Evolutionary conservation across 2,888 invertebrate genomes (phyloP).

Genomic region (Abrostola tripartita): DNA sequence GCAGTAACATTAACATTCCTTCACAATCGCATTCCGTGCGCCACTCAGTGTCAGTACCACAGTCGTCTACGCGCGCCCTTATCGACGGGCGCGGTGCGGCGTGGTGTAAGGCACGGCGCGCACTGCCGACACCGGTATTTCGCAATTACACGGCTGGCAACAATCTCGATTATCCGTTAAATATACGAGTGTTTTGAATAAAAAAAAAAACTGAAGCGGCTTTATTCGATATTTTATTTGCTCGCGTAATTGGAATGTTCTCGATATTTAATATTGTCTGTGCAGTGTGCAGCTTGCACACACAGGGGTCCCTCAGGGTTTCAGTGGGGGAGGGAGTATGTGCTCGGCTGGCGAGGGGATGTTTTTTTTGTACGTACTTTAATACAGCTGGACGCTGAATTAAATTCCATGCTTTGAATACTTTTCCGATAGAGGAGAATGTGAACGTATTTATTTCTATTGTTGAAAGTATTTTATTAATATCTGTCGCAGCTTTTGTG

Average conservation of each 20-base stretch:
- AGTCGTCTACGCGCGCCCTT: background rate
- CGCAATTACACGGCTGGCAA: slow-evolving; percentile 41
- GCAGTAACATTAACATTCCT: slow-evolving; percentile 28
- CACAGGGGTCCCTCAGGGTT: background rate
- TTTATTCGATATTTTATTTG: slow-evolving; percentile 22
- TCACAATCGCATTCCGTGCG: slow-evolving; percentile 11
- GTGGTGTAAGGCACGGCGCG: slow-evolving; percentile 5
- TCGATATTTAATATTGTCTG: slow-evolving; percentile 22
- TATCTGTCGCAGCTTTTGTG: background rate
- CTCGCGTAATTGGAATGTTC: slow-evolving; percentile 34
- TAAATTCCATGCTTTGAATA: slow-evolving; percentile 7
- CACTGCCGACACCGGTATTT: slow-evolving; percentile 26
- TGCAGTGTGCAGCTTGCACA: slow-evolving; percentile 4
- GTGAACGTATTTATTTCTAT: background rate
- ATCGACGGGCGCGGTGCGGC: slow-evolving; percentile 14
- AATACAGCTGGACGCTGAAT: slow-evolving; percentile 7
- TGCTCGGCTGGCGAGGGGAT: background rate
- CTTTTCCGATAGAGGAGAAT: background rate
- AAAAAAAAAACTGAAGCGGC: background rate
- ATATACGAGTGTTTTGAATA: background rate
- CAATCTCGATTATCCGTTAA: slow-evolving; percentile 37
- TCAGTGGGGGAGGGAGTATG: background rate
- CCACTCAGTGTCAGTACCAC: background rate
- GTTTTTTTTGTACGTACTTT: slow-evolving; percentile 1
- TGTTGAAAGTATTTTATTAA: background rate